phyloP scores from a whole-genome alignment of 2,888 invertebrate genomes.

The Scaptomyza tumidula region DNA sequence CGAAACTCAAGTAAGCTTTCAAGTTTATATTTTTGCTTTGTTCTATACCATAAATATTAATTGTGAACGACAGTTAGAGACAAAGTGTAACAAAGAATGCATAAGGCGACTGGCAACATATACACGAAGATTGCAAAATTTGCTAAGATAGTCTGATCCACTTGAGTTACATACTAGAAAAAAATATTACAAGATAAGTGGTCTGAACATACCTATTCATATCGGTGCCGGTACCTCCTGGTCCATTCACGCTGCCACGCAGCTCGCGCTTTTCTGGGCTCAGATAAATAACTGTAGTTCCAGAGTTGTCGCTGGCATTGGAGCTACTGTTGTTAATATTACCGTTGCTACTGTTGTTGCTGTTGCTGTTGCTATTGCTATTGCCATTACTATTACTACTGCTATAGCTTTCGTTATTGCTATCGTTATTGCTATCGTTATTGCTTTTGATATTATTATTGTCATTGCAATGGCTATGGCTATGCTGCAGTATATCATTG shows the following conservation, averaged over 20 bases:
- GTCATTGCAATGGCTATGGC: constrained; percentile 57
- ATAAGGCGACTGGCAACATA: no score
- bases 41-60: no score
- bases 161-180: not conserved
- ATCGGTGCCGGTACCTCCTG: constrained; percentile 66
- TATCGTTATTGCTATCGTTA: not conserved
- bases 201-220: constrained; percentile 80
- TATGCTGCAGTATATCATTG: constrained; percentile 82
- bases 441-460: constrained; percentile 5
- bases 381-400: not conserved
- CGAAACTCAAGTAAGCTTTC: no score
- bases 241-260: constrained; percentile 49
- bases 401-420: constrained; percentile 43
- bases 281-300: constrained; percentile 84
- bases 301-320: constrained; percentile 84
- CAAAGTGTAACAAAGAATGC: no score
- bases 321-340: constrained; percentile 81
- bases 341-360: constrained; percentile 46
- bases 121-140: not conserved
- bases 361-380: constrained; percentile 7
- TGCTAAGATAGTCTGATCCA: not conserved
- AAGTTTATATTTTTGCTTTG: no score
- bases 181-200: not conserved
- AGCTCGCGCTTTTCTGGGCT: constrained; percentile 83
- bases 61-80: no score